Evolutionary conservation across 1,140 invertebrate species (phyloP).

Genomic region (Aphaenogaster floridana): DNA sequence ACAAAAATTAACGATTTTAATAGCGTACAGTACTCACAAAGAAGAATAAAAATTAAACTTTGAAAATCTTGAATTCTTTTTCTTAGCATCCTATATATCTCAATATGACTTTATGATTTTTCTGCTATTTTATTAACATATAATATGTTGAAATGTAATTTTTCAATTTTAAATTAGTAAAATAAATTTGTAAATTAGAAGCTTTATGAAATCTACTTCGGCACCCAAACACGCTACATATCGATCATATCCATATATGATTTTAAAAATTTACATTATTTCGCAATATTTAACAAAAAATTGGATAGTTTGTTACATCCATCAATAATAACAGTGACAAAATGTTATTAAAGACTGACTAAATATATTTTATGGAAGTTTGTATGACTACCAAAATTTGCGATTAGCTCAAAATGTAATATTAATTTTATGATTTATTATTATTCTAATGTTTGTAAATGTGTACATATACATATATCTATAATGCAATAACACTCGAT

Average conservation of each 20-base stretch:
- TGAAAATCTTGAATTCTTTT: background rate
- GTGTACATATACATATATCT: background rate
- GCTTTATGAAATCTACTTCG: background rate
- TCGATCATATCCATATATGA: background rate
- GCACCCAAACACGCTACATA: background rate
- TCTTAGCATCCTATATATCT: background rate
- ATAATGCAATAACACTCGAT: background rate
- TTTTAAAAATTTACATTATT: conserved; percentile 1
- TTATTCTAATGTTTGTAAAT: background rate
- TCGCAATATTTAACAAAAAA: background rate
- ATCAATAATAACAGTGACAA: background rate
- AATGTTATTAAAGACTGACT: background rate
- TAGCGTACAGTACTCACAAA: background rate
- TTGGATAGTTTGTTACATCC: background rate
- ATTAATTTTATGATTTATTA: conserved; percentile 10
- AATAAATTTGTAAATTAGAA: background rate
- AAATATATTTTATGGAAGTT: background rate
- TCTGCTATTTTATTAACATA: background rate
- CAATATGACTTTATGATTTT: background rate
- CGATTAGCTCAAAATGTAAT: background rate
- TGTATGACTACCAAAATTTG: background rate
- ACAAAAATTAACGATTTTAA: background rate
- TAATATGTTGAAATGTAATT: background rate
- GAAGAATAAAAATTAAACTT: background rate
- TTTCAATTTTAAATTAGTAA: background rate